Percentiles rank a stretch among this genome's conserved stretches.
Evolutionary conservation across 2,888 invertebrate genomes (phyloP).

Genomic region (Eupithecia pulchellata): DNA sequence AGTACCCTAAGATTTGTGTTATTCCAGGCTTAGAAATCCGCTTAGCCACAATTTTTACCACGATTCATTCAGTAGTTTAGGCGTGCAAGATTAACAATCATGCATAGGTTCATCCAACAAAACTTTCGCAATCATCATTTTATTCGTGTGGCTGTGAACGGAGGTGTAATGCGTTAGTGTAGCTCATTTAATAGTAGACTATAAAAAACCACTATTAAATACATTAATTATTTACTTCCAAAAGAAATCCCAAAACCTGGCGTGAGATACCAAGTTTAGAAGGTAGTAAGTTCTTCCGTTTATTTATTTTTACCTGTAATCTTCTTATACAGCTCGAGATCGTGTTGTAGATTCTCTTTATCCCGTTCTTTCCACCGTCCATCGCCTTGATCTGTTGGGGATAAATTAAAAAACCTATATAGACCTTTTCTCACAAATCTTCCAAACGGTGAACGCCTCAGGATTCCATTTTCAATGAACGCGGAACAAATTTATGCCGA

Average conservation of each 20-base stretch:
- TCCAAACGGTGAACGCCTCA: constrained; percentile 47
- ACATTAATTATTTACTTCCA: no score
- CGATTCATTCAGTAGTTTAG: not conserved
- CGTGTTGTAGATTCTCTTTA: constrained; percentile 65
- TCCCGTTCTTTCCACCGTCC: constrained; percentile 74
- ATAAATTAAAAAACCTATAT: constrained; percentile 56
- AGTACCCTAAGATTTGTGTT: not conserved
- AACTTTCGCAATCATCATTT: not conserved
- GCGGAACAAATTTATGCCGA: constrained; percentile 49
- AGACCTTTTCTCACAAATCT: constrained; percentile 39
- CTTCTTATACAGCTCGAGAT: constrained; percentile 66
- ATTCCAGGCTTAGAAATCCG: not conserved
- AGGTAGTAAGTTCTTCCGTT: not conserved
- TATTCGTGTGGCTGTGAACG: not conserved
- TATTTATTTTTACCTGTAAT: constrained; percentile 62
- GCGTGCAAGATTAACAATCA: not conserved
- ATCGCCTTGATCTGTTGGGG: constrained; percentile 70
- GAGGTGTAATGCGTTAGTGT: not conserved
- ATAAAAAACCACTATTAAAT: no score
- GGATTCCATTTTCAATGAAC: constrained; percentile 57
- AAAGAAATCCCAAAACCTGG: not conserved
- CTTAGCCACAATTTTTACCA: not conserved
- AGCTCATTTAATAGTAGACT: not conserved
- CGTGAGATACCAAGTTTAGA: not conserved
- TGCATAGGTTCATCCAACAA: not conserved